Conservation (phyloP, 23 tunicate species). For the Styela clava region DNA sequence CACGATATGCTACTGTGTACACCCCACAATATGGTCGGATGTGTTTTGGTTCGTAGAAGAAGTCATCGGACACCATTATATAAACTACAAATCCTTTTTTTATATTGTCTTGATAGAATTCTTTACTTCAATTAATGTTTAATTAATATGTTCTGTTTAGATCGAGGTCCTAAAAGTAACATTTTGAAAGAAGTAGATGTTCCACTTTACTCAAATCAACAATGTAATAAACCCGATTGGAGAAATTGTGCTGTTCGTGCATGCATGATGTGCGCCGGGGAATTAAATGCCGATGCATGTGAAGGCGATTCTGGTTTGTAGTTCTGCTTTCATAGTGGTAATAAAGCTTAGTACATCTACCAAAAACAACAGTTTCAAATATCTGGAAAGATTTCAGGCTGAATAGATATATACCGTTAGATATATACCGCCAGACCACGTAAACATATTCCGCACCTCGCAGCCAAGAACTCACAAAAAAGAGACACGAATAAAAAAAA, state of each 20-base stretch:
- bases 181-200: conserved; percentile 70
- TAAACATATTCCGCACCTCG: too few species aligned
- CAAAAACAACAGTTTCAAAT: neutral
- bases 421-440: neutral
- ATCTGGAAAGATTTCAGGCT: too few species aligned
- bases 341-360: neutral
- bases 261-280: conserved; percentile 98
- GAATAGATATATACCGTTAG: neutral
- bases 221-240: conserved; percentile 82
- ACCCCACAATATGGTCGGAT: too few species aligned
- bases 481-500: too few species aligned
- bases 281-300: conserved; percentile 71
- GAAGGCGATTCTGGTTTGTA: conserved; percentile 82
- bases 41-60: too few species aligned
- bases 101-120: too few species aligned
- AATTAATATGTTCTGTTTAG: too few species aligned
- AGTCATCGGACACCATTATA: too few species aligned
- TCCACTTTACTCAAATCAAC: conserved; percentile 64
- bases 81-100: too few species aligned
- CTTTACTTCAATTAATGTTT: too few species aligned
- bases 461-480: too few species aligned
- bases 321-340: neutral
- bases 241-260: conserved; percentile 67
- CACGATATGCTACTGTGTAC: too few species aligned
- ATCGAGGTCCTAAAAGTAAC: conserved; percentile 42